Base-by-base conservation (phyloP, 2,113 vertebrate genomes). In the Lutjanus erythropterus region DNA sequence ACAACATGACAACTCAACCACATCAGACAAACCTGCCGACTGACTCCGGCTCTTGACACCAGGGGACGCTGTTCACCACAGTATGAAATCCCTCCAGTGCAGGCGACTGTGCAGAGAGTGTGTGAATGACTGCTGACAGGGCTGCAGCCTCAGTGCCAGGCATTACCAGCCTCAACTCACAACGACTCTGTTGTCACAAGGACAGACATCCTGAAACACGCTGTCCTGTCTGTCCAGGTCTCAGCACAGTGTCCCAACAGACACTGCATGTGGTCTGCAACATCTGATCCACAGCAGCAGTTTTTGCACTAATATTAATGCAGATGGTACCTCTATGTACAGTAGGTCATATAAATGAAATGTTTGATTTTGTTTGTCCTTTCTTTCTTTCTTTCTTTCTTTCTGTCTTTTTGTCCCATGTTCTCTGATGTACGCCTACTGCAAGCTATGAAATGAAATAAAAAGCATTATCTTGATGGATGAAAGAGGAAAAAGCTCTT, bases 101-200 rank as follows among this genome's bases (percentile, higher is more conserved):
- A n/a, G 29, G 55, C 0, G 25, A 9, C 47, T 42, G 59, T 52
- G 29, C 55, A 67, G 71, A 10, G 65, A 35, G 71, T 2, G 47
- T 15, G 71, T 41, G 52, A 35, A 8, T 42, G 68, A 53, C 76
- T 50, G 9, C 50, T 71, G 69, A 37, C 65, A 75, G 55, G n/a
- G 50, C 60, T 50, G 52, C 39, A 62, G 71, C 59, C 61, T 84
- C 75, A 31, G 93, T 94, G 85, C 92, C 93, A 92, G 93, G 92
- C 90, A 80, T 92, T 46, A 71, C 85, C 88, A 91, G 84, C 83
- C 73, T 71, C 44, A 65, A 53, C 16, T 53, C 75, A 92, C 90
- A 93, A 88, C 33, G 49, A 77, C 85, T 64, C 80, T 65, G 87
- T 88, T 94, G 91, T 94, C 86, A 86, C 75, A 58, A 67, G 56